A percentile compares a stretch with the other conserved stretches of the same genome.
Conservation (phyloP, 2,888 invertebrate genomes). For the Dicyrtoma fusca region DNA sequence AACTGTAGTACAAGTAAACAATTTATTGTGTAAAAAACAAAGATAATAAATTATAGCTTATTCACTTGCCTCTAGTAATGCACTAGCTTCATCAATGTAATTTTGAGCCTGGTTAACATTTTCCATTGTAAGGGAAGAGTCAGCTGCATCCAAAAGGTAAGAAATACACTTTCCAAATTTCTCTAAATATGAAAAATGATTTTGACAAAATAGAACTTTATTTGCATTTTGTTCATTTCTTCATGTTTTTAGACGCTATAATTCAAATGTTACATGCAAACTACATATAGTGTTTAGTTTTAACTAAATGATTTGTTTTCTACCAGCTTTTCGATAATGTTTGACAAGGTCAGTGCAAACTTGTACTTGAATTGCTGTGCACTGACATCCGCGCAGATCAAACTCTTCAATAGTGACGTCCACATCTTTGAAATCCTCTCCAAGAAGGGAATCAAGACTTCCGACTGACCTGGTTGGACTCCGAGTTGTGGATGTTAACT, state of each 20-base stretch:
- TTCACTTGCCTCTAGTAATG: slow-evolving; percentile 37
- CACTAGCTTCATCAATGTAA: slow-evolving; percentile 51
- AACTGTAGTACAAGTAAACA: background rate
- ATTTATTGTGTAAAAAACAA: too few species aligned
- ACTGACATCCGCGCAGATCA: slow-evolving; percentile 52
- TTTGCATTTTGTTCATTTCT: background rate
- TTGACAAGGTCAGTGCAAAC: slow-evolving; percentile 51
- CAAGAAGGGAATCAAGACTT: too few species aligned
- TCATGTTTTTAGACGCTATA: background rate
- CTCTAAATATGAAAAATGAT: slow-evolving; percentile 24
- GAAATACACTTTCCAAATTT: slow-evolving; percentile 52
- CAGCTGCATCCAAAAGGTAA: slow-evolving; percentile 50
- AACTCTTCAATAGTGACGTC: slow-evolving; percentile 12
- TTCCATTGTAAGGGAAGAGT: slow-evolving; percentile 48
- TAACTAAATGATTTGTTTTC: background rate
- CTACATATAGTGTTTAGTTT: background rate
- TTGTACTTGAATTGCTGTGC: slow-evolving; percentile 48
- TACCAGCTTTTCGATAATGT: slow-evolving; percentile 49
- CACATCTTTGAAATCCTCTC: background rate
- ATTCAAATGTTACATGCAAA: background rate
- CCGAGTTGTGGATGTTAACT: too few species aligned
- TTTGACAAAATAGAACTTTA: background rate
- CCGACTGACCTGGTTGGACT: too few species aligned
- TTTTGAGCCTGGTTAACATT: slow-evolving; percentile 49
- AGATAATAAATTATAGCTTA: too few species aligned